Percentiles rank a stretch among this genome's conserved stretches.
phyloP scores from a whole-genome alignment of 2,888 invertebrate species.

The Microctonus brassicae region DNA sequence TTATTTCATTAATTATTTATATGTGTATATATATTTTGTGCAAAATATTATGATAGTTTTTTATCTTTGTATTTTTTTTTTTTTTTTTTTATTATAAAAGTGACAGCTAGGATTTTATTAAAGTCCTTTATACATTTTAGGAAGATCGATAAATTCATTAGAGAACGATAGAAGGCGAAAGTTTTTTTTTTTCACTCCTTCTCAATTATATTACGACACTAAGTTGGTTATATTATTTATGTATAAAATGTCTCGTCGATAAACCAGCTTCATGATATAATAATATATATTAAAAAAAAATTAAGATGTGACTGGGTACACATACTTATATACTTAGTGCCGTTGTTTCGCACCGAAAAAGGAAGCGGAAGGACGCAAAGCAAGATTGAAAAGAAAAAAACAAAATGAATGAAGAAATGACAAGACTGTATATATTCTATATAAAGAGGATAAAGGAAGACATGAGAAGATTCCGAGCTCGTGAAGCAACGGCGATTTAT shows the following conservation, averaged over 20 bases:
- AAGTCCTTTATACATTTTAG: background rate
- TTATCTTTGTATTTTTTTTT: background rate
- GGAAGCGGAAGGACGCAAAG: conserved; percentile 25
- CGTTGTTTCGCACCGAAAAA: conserved; percentile 28
- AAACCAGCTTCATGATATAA: background rate
- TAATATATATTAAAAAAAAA: background rate
- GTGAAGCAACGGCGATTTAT: conserved; percentile 54
- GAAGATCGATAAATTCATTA: conserved; percentile 13
- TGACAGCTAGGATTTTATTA: background rate
- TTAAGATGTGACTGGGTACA: conserved; percentile 13
- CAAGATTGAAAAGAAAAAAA: conserved; percentile 17
- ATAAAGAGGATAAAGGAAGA: conserved; percentile 28
- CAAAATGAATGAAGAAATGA: conserved; percentile 22
- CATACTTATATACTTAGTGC: background rate
- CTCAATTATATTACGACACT: conserved; percentile 27
- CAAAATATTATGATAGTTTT: background rate
- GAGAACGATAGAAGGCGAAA: background rate
- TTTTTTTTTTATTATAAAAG: background rate
- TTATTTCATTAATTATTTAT: background rate
- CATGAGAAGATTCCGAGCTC: conserved; percentile 37
- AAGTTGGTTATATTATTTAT: background rate
- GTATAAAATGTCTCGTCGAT: conserved; percentile 25
- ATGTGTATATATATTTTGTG: background rate
- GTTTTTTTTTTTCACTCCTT: conserved; percentile 9
- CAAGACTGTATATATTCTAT: background rate